Percentiles rank a stretch among this genome's conserved stretches.
Conservation (phyloP, 2,113 vertebrate genomes). For the Tapirus terrestris region DNA sequence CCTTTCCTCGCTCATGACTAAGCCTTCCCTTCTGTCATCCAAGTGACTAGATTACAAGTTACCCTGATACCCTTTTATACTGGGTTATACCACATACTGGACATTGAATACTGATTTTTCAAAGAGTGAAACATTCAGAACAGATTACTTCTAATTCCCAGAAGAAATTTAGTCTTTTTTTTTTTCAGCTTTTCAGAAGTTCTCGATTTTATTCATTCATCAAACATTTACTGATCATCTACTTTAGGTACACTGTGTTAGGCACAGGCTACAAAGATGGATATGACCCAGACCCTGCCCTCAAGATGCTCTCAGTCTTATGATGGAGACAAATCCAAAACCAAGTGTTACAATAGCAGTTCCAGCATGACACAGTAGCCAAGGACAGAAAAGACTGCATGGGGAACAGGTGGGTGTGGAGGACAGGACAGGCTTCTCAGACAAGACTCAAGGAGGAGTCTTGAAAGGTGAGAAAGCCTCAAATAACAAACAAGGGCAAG, state of each 20-base stretch:
- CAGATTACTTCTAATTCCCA: neutral
- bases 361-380: rapidly evolving
- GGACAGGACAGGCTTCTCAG: neutral
- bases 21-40: neutral
- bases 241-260: neutral
- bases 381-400: neutral
- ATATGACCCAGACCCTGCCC: no score
- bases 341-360: neutral
- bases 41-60: neutral
- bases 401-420: neutral
- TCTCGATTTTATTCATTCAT: neutral
- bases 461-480: neutral
- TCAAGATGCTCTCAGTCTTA: neutral
- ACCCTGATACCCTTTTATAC: neutral
- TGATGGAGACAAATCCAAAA: neutral
- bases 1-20: neutral
- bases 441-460: neutral
- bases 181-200: neutral
- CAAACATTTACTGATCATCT: neutral
- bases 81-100: neutral
- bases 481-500: neutral
- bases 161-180: neutral
- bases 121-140: neutral
- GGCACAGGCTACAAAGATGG: neutral
- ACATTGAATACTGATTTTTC: neutral